Evolutionary conservation across 2,797 vertebrate species (phyloP), one percentile per base, ranked within the genome.

Genomic region (Saguinus oedipus): DNA sequence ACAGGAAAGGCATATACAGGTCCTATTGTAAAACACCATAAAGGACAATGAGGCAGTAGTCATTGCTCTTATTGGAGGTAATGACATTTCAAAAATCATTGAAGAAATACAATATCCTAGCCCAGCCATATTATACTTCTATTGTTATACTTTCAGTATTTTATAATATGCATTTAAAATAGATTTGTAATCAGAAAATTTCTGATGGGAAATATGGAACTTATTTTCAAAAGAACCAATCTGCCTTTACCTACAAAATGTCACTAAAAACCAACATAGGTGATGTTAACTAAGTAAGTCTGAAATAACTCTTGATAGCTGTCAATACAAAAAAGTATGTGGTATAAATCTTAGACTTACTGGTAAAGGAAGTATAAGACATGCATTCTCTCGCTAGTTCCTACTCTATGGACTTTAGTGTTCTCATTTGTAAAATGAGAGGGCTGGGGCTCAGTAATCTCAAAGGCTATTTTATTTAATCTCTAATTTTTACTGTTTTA

Each of bases 141-240:
- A 44, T 79, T 76, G 48, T 57, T 72, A 85, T 85, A 95, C 22
- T 88, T 89, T 92, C 24, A 53, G 20, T n/a, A 15, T 79, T 87
- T 93, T 68, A 36, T 64, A 93, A 75, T 46, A 84, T 46, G 4
- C 7, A 93, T 53, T 93, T 88, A 84, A 57, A 80, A 74, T 64
- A 48, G 57, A 84, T 50, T 68, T 84, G 8, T 74, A 93, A 75
- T 74, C 9, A 64, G 46, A 81, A 72, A 59, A 87, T 39, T 90
- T 81, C 72, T 53, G 26, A 83, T 57, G 59, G 42, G 24, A 88
- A 85, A 76, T 61, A 86, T 13, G 64, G 24, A 80, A 93, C 30
- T 88, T 91, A 81, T 86, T 90, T 95, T 89, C 50, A 89, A 74
- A 95, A 97, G 50, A 74, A 89, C 10, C 74, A 88, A 42, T 78